Evolutionary conservation across 1,140 invertebrate genomes (phyloP).

Genomic region (Bacillus rossius): DNA sequence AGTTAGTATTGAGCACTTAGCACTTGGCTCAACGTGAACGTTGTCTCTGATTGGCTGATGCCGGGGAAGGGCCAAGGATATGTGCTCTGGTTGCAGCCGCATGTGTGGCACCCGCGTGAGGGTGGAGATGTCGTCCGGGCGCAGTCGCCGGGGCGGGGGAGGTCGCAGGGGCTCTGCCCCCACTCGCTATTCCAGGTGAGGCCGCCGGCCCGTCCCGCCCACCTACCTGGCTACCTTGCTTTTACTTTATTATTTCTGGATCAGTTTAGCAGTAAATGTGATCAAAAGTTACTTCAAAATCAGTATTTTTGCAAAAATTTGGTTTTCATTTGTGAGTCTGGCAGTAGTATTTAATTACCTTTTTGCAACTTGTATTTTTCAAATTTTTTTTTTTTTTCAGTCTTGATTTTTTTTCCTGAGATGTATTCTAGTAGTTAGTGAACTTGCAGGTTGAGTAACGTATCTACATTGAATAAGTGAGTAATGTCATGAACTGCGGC

Average conservation of each 20-base stretch:
- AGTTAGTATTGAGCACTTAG: too few relatives aligned
- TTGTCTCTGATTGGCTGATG: too few relatives aligned
- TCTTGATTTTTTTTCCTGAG: too few relatives aligned
- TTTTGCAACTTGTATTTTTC: too few relatives aligned
- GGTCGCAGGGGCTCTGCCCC: conserved; percentile 40
- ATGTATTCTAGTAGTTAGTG: too few relatives aligned
- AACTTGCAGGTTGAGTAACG: neutral
- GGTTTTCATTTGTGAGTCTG: neutral
- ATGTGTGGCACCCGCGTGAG: conserved; percentile 78
- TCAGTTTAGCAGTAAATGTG: neutral
- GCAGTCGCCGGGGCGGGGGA: conserved; percentile 58
- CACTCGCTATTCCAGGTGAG: conserved; percentile 39
- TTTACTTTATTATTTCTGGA: neutral
- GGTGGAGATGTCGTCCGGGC: conserved; percentile 83
- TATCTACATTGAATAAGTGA: neutral
- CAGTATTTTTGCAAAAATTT: neutral
- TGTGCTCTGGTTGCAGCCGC: conserved; percentile 47
- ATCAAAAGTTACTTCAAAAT: neutral
- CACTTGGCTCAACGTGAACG: too few relatives aligned
- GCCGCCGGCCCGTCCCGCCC: neutral
- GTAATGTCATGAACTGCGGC: neutral
- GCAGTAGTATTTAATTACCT: neutral
- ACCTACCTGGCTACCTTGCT: neutral
- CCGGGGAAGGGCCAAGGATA: too few relatives aligned
- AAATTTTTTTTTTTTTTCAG: too few relatives aligned